These are phyloP conservation scores for Sinosuthora webbiana DNA, from an alignment of 2,113 vertebrate species.

Conservation along the genomic window DNA sequence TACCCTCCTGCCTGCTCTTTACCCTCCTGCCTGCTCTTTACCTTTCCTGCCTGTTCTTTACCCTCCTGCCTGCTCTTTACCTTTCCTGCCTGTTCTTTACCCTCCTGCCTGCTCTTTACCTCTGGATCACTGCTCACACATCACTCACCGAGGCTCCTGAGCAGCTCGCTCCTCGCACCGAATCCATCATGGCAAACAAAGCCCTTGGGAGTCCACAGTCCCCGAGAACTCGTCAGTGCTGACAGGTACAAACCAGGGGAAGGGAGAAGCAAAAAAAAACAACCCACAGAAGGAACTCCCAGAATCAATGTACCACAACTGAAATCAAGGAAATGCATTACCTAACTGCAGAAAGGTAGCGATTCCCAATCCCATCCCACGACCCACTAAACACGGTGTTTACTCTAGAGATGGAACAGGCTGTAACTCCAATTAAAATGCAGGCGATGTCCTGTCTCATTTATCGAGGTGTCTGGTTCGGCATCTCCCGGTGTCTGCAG, in stretches of 20 bases:
- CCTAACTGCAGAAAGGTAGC: not conserved
- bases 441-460: not conserved
- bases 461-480: slow-evolving; percentile 3
- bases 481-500: not conserved
- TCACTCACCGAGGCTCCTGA: not conserved
- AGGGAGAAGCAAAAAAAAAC: not conserved
- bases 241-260: not conserved
- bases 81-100: not conserved
- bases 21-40: too few relatives aligned
- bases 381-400: not conserved
- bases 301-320: not conserved
- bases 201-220: not conserved
- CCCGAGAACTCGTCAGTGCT: not conserved
- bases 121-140: not conserved
- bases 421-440: slow-evolving; percentile 11
- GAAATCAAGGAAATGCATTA: slow-evolving; percentile 28
- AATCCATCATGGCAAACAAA: not conserved
- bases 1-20: too few relatives aligned
- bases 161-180: not conserved
- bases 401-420: not conserved
- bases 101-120: not conserved
- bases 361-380: slow-evolving; percentile 3
- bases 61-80: too few relatives aligned
- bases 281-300: not conserved
- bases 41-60: too few relatives aligned